Percentiles rank a stretch among this genome's conserved stretches.
Evolutionary conservation across 2,888 invertebrate species (phyloP).

Genomic region (Drosophila pseudotakahashii): DNA sequence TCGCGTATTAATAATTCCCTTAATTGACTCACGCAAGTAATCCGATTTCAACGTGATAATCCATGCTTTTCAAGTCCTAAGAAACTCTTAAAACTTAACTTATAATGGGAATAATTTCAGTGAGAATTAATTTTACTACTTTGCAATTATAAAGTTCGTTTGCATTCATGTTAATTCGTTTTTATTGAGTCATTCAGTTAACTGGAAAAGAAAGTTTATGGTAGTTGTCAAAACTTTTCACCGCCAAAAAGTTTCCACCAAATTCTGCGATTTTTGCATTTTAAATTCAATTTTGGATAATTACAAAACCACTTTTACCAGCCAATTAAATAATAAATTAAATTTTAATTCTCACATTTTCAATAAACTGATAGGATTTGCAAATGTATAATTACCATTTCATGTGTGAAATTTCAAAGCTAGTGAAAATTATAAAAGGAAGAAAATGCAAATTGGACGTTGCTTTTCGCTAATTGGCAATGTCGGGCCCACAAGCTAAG

Average conservation of each 20-base stretch:
- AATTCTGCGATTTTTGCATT: conserved; percentile 4
- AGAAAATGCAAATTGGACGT: conserved; percentile 7
- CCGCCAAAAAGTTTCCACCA: conserved; percentile 3
- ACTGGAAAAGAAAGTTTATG: conserved; percentile 15
- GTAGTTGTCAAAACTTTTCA: conserved; percentile 18
- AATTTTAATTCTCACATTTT: no score
- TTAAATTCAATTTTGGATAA: background rate
- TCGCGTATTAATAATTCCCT: background rate
- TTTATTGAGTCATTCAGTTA: conserved; percentile 4
- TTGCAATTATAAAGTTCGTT: background rate
- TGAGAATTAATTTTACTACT: background rate
- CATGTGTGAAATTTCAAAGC: background rate
- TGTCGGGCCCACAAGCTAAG: conserved; percentile 1
- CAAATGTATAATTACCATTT: background rate
- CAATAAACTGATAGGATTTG: no score
- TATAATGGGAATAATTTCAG: background rate
- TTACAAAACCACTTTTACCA: background rate
- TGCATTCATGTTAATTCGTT: background rate
- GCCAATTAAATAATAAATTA: background rate
- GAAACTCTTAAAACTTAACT: background rate
- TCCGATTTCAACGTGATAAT: background rate
- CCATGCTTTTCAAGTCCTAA: background rate
- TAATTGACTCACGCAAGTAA: background rate
- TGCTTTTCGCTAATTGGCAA: conserved; percentile 8
- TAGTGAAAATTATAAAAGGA: background rate